Evolutionary conservation across 2,888 invertebrate genomes (phyloP), one percentile per base, ranked within the genome.

Genomic region (Euclidia mi): DNA sequence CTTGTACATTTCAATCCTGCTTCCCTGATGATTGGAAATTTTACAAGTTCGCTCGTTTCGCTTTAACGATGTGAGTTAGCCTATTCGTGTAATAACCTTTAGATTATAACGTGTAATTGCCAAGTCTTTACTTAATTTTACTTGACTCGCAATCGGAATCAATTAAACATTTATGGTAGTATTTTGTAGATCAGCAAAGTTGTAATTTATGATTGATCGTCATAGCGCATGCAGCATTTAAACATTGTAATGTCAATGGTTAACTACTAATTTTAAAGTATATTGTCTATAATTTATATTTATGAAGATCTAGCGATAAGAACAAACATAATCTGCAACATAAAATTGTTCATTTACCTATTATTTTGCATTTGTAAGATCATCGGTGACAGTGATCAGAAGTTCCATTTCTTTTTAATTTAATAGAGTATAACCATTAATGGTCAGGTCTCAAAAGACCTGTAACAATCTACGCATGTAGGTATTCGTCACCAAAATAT

Each of bases 1-100:
- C 87, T 90, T 87, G 80, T 88, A 89, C 87, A 89, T 88, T 91
- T 87, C 87, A 87, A 90, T 87, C 85, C 71, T 49, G 73, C 67
- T 76, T 65, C 70, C 14, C 79, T 76, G 74, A 76, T 86, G 87
- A 92, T 91, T 85, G 88, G 85, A 84, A 85, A 87, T 81, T 78
- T 82, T 85, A 80, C 42, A 72, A 78, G 65, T 78, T 78, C 68
- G 71, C 76, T 80, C 74, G 78, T 81, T 70, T 59, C 28, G 45
- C 34, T 65, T 70, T 57, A 65, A 72, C 65, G 60, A 62, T 58
- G 28, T 49, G 41, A 49, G 47, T 34, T 32, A 46, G 38, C 47
- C 38, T 38, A 28, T 59, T 45, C 46, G 41, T 32, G 43, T 28
- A 58, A 50, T 56, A 41, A 51, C 57, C 61, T 64, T 59, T 53